Evolutionary conservation across 2,113 vertebrate species (phyloP).

Genomic region (Scalopus aquaticus): DNA sequence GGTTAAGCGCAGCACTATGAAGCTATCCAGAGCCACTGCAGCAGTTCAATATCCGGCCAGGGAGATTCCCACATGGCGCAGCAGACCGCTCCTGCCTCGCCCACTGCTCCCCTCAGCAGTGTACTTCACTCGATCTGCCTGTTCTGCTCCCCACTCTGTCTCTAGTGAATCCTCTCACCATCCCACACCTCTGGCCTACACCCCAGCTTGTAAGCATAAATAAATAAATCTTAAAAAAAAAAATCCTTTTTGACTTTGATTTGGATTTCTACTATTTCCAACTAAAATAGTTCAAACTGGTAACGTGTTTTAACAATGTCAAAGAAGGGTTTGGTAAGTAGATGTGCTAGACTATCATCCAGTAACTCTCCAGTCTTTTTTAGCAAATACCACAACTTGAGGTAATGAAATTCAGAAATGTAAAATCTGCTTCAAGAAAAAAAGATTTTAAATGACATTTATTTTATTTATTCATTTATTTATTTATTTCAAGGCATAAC

Average conservation of each 20-base stretch:
- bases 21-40: too few species aligned
- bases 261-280: constrained; percentile 36
- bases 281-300: neutral
- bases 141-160: too few species aligned
- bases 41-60: too few species aligned
- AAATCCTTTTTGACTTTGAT: constrained; percentile 18
- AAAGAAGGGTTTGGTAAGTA: neutral
- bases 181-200: too few species aligned
- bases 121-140: too few species aligned
- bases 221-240: too few species aligned
- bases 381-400: neutral
- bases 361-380: neutral
- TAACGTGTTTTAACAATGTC: neutral
- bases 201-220: too few species aligned
- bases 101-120: too few species aligned
- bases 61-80: too few species aligned
- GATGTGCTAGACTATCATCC: neutral
- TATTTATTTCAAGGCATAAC: constrained; percentile 43
- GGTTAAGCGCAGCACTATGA: too few species aligned
- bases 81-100: too few species aligned
- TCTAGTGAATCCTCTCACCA: too few species aligned
- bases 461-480: neutral
- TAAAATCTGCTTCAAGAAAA: constrained; percentile 4
- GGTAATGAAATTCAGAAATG: neutral
- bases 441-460: constrained; percentile 50